Conservation (phyloP, 2,888 invertebrate genomes). For the Dryocosmus kuriphilus region DNA sequence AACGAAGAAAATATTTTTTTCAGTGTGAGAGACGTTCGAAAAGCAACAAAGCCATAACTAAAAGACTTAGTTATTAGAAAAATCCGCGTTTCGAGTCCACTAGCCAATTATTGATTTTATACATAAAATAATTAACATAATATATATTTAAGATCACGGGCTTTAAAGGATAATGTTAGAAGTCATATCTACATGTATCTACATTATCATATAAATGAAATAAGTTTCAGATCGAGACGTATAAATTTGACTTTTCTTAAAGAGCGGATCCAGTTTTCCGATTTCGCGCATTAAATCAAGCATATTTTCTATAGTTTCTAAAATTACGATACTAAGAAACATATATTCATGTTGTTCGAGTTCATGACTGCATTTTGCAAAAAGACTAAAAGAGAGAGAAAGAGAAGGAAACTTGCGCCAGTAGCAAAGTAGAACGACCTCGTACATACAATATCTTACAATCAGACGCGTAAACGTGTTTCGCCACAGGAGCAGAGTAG, state of each 20-base stretch:
- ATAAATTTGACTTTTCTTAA: conserved; percentile 3
- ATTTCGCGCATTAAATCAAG: conserved; percentile 20
- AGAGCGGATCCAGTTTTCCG: conserved; percentile 10
- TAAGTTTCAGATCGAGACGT: neutral
- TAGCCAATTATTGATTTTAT: too few species aligned
- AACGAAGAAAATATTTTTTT: too few species aligned
- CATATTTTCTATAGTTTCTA: neutral
- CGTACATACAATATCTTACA: conserved; percentile 39
- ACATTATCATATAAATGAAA: too few species aligned
- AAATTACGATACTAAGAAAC: conserved; percentile 26
- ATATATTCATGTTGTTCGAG: conserved; percentile 13
- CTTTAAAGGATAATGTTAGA: too few species aligned
- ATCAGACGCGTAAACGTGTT: conserved; percentile 40
- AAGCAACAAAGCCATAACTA: too few species aligned
- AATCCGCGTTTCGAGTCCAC: too few species aligned
- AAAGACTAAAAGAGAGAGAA: conserved; percentile 8
- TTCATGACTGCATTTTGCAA: conserved; percentile 30
- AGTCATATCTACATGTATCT: too few species aligned
- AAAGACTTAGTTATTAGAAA: too few species aligned
- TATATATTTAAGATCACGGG: too few species aligned
- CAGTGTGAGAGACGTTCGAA: too few species aligned
- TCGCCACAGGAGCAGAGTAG: conserved; percentile 37
- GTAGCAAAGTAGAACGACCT: conserved; percentile 40
- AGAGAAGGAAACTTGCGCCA: conserved; percentile 2
- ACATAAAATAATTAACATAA: too few species aligned